Evolutionary conservation across 2,113 vertebrate genomes (phyloP), one percentile per base, ranked within the genome.

Genomic region (Tragulus kanchil): DNA sequence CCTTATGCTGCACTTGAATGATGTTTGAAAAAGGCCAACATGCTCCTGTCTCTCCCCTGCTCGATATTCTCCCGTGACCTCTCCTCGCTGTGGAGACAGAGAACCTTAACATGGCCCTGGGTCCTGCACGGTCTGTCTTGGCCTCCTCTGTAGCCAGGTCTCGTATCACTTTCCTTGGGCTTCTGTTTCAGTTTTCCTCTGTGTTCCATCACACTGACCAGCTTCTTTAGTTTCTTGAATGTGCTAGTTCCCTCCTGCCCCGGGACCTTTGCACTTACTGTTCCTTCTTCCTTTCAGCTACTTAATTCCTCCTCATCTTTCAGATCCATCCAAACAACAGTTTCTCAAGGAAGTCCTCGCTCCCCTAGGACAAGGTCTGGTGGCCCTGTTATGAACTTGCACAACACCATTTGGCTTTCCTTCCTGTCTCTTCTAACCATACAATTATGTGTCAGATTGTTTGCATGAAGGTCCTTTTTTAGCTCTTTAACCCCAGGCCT

Each of bases 331-430:
- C 26, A 31, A 79, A 14, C n/a, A 11, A 19, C 19, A 13, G 31
- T 26, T 42, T 52, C 82, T 71, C 19, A 11, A n/a, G 94, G 62
- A 54, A 91, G 17, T n/a, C 45, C 67, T 7, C n/a, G 42, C 19
- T 48, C 5, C 52, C 71, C 14, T 9, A 3, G 11, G 28, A 9
- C 4, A 2, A 3, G 73, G 45, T 25, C 62, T 71, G 52, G n/a
- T 3, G 25, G 10, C n/a, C 26, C 31, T 26, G 3, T 0, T 26
- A 13, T 0, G 42, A 81, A 19, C 4, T 5, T 15, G 26, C 3
- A 4, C 15, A 8, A 1, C 1, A 9, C 28, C 5, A 5, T 4
- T 1, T 31, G 28, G 69, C 42, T 50, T 62, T 67, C 50, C 45
- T 79, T 78, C 71, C 3, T 17, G 1, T 28, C 19, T 3, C 31